phyloP scores from a whole-genome alignment of 2,797 vertebrate species.

The Tokudaia tokunoshimensis region DNA sequence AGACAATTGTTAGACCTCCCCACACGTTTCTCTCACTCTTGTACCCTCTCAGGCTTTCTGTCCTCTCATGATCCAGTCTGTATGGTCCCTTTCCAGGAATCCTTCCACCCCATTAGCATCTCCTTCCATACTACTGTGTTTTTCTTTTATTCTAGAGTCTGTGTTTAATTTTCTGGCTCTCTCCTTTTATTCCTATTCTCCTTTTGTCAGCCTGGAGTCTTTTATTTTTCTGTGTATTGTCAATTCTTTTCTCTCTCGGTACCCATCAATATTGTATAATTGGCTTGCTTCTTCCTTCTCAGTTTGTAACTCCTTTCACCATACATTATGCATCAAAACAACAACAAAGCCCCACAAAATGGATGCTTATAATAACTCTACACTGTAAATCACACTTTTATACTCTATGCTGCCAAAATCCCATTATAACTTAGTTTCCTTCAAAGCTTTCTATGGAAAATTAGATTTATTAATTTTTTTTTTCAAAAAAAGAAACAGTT shows the following conservation, averaged over 20 bases:
- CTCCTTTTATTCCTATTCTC: slow-evolving; percentile 71
- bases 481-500: neutral
- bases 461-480: neutral
- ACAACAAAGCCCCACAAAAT: slow-evolving; percentile 11
- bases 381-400: slow-evolving; percentile 28
- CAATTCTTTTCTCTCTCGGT: slow-evolving; percentile 57
- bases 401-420: neutral
- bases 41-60: slow-evolving; percentile 30
- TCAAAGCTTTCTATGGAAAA: slow-evolving; percentile 19
- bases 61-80: slow-evolving; percentile 10
- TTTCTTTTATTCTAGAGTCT: slow-evolving; percentile 78
- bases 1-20: neutral
- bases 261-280: slow-evolving; percentile 14
- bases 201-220: slow-evolving; percentile 64
- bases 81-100: slow-evolving; percentile 63
- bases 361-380: slow-evolving; percentile 14
- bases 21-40: neutral
- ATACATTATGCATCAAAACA: slow-evolving; percentile 59
- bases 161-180: slow-evolving; percentile 79
- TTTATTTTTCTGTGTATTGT: slow-evolving; percentile 76
- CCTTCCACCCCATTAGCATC: slow-evolving; percentile 59
- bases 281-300: slow-evolving; percentile 56
- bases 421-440: neutral
- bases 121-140: slow-evolving; percentile 44
- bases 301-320: slow-evolving; percentile 46